Percentiles rank a stretch among this genome's conserved stretches.
phyloP scores from a whole-genome alignment of 2,888 invertebrate species.

The Dugesia japonica region DNA sequence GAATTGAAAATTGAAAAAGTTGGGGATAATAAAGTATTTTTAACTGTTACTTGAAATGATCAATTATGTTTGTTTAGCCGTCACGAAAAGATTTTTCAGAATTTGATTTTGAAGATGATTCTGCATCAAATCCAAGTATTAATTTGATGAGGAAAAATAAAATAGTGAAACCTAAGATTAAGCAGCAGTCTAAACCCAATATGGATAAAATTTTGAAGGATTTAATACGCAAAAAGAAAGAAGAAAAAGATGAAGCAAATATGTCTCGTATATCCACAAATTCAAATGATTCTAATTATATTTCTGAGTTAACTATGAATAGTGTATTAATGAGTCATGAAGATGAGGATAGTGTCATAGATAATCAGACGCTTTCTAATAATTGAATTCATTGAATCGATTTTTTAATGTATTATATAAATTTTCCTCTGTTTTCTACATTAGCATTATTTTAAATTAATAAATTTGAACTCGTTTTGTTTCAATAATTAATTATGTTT shows the following conservation, averaged over 20 bases:
- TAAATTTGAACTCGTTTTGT: too few species aligned
- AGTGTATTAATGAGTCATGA: background rate
- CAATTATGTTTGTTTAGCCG: too few species aligned
- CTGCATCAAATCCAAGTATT: background rate
- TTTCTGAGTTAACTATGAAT: background rate
- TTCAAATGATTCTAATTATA: background rate
- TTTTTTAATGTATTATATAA: too few species aligned
- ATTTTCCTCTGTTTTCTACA: too few species aligned
- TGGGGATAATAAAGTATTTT: background rate
- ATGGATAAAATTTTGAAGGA: slow-evolving; percentile 27
- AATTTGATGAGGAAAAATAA: slow-evolving; percentile 14
- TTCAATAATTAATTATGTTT: too few species aligned
- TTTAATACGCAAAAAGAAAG: slow-evolving; percentile 24
- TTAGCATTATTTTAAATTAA: too few species aligned
- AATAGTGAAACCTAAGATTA: slow-evolving; percentile 12
- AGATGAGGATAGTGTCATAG: background rate
- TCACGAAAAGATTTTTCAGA: slow-evolving; percentile 22
- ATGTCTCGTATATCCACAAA: background rate
- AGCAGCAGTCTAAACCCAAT: slow-evolving; percentile 21
- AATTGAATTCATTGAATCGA: too few species aligned
- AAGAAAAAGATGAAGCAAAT: background rate
- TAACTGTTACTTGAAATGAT: too few species aligned
- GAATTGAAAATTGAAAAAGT: background rate
- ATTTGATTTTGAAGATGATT: slow-evolving; percentile 27
- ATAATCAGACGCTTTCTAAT: background rate